Percentiles rank a stretch among this genome's conserved stretches.
Evolutionary conservation across 1,140 invertebrate species (phyloP).

Genomic region (Carposina sasakii): DNA sequence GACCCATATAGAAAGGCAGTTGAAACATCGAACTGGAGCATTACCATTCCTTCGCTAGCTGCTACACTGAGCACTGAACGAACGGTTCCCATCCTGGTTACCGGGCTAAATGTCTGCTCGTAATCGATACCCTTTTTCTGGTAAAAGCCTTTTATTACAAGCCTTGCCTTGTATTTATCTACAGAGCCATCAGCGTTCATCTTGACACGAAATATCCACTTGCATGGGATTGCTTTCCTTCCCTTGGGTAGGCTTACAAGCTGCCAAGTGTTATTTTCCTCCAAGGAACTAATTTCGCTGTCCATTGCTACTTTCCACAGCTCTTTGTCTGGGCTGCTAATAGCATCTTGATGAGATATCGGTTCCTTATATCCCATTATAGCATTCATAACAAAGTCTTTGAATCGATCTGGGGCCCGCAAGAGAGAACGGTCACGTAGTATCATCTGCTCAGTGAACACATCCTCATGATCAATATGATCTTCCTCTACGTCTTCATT

Average conservation of each 20-base stretch:
- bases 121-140: slow-evolving; percentile 51
- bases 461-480: background rate
- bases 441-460: background rate
- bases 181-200: slow-evolving; percentile 14
- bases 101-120: slow-evolving; percentile 52
- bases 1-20: slow-evolving; percentile 59
- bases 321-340: slow-evolving; percentile 7
- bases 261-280: slow-evolving; percentile 23
- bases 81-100: slow-evolving; percentile 37
- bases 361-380: background rate
- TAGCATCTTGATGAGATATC: slow-evolving; percentile 17
- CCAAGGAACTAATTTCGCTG: slow-evolving; percentile 15
- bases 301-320: slow-evolving; percentile 27
- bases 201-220: slow-evolving; percentile 31
- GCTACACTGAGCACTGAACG: slow-evolving; percentile 33
- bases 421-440: background rate
- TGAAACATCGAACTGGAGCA: slow-evolving; percentile 41
- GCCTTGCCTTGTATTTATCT: slow-evolving; percentile 20
- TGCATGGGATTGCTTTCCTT: slow-evolving; percentile 20
- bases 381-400: background rate
- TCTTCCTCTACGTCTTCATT: background rate
- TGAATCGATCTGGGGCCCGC: background rate
- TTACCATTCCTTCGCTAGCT: slow-evolving; percentile 18
- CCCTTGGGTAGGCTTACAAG: slow-evolving; percentile 20
- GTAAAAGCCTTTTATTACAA: slow-evolving; percentile 51